Percentiles rank a stretch among this genome's conserved stretches.
These are phyloP conservation scores for Amiota communis DNA, from an alignment of 2,888 invertebrate genomes.

Conservation along the genomic window DNA sequence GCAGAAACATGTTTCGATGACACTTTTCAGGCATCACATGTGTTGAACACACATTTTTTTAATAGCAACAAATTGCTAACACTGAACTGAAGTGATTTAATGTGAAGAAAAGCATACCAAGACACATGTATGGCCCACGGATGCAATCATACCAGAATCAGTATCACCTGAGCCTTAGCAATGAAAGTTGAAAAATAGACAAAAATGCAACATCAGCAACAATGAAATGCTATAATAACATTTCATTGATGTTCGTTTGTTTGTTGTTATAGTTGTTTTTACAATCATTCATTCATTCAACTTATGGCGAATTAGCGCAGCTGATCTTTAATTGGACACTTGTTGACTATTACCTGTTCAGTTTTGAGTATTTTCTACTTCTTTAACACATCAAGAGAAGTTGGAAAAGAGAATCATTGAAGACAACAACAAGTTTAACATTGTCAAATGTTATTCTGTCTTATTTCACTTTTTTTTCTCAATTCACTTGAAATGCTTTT, in stretches of 20 bases:
- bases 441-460: too few relatives aligned
- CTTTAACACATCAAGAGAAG: conserved; percentile 3
- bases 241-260: neutral
- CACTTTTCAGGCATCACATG: neutral
- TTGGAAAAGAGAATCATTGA: neutral
- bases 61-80: conserved; percentile 2
- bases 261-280: neutral
- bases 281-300: conserved; percentile 27
- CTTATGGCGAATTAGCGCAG: conserved; percentile 64
- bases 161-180: neutral
- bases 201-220: conserved; percentile 8
- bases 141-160: neutral
- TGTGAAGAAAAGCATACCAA: neutral
- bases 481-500: neutral
- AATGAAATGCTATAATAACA: conserved; percentile 9
- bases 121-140: neutral
- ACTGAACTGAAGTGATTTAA: too few relatives aligned
- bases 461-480: neutral
- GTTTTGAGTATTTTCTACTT: conserved; percentile 4
- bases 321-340: conserved; percentile 55
- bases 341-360: conserved; percentile 25
- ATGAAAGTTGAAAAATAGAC: neutral
- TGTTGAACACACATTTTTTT: neutral
- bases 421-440: too few relatives aligned
- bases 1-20: neutral